A percentile compares a stretch with the other conserved stretches of the same genome.
Evolutionary conservation across 2,888 invertebrate species (phyloP).

Genomic region (Dryocosmus kuriphilus): DNA sequence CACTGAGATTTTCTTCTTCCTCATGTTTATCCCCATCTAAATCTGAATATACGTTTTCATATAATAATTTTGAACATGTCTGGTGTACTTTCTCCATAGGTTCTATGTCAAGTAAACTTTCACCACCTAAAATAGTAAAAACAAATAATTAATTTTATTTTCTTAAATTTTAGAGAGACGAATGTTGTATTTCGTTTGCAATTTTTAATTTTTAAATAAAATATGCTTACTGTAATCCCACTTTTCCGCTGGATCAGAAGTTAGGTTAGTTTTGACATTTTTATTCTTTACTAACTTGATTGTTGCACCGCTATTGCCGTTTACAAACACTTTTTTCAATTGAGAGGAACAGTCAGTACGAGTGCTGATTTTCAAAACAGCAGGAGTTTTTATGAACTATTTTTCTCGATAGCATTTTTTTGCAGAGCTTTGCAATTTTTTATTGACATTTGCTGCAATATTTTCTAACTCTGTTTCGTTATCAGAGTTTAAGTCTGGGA

Average conservation of each 20-base stretch:
- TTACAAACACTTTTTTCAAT: not conserved
- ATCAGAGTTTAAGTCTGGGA: constrained; percentile 7
- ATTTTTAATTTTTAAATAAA: not conserved
- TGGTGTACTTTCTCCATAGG: constrained; percentile 2
- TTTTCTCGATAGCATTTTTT: not conserved
- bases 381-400: not conserved
- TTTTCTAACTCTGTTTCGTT: not conserved
- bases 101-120: not conserved
- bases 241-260: not conserved
- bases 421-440: not conserved
- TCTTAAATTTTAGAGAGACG: not conserved
- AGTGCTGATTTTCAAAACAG: not conserved
- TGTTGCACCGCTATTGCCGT: not conserved
- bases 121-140: not conserved
- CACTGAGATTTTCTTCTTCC: not conserved
- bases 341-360: not conserved
- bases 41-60: constrained; percentile 7
- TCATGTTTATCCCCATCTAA: not conserved
- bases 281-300: not conserved
- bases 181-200: not conserved
- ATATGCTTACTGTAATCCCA: not conserved
- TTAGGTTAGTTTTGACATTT: not conserved
- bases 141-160: not conserved
- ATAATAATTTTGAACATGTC: not conserved
- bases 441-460: not conserved